These are phyloP conservation scores for Gallinago paraguaiae DNA, from an alignment of 2,113 vertebrate genomes.

Conservation along the genomic window DNA sequence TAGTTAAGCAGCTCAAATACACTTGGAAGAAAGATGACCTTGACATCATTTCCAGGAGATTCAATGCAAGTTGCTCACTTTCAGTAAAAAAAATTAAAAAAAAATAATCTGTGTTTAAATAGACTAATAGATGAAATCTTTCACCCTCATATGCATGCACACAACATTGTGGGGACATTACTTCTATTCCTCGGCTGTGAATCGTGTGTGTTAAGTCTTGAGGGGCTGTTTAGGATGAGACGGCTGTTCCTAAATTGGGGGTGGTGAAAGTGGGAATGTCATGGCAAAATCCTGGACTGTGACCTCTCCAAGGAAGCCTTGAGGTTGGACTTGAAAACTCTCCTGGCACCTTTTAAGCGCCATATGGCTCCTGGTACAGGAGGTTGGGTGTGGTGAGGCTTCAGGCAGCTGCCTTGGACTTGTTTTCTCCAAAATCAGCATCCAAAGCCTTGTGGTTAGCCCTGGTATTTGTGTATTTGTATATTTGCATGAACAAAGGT, in stretches of 20 bases:
- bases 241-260: neutral
- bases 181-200: neutral
- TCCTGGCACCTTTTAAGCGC: neutral
- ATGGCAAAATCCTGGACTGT: neutral
- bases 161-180: neutral
- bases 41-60: conserved; percentile 26
- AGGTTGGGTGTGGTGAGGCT: neutral
- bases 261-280: neutral
- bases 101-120: neutral
- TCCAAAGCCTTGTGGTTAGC: conserved; percentile 17
- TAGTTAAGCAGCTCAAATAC: conserved; percentile 44
- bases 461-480: conserved; percentile 28
- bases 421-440: neutral
- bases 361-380: neutral
- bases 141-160: conserved; percentile 9
- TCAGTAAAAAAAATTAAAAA: neutral
- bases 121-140: conserved; percentile 1
- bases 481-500: conserved; percentile 23
- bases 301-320: neutral
- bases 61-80: conserved; percentile 29
- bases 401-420: neutral
- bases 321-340: neutral
- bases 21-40: conserved; percentile 45
- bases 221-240: neutral
- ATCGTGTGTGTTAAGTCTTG: neutral